Base-by-base conservation (phyloP, 2,888 invertebrate species). In the Leucophora obtusa region DNA sequence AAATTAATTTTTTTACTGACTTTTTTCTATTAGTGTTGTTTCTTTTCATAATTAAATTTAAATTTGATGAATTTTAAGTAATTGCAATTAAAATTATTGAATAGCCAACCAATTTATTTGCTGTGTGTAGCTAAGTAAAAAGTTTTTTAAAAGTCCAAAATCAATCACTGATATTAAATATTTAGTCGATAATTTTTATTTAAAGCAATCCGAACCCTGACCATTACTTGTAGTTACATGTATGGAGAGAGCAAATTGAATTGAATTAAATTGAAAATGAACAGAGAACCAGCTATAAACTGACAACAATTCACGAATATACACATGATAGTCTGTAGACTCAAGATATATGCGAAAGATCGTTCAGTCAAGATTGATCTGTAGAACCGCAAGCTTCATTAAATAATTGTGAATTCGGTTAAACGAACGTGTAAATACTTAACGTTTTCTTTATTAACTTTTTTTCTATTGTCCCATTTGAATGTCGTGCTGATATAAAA, bases 301-400 rank as follows among this genome's bases (percentile, higher is more conserved):
- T 63, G 47, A 69, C 15, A 15, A 24, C 33, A 72, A 54, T 79
- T 74, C 69, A 79, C 43, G 63, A 73, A 10, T 60, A 68, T 53
- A 33, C 62, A 65, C 58, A 65, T 68, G 78, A 54, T 60, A 14
- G 17, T 18, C 24, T n/a, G 21, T 60, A 60, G 69, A 65, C 28
- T 7, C 59, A 59, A 74, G 60, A 60, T 43, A 60, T 43, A 28
- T 28, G 51, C 33, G 50, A 58, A 62, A 62, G 72, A 72, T 72
- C 68, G 68, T 69, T 77, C 56, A 81, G 81, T 81, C 51, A 38
- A 58, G 56, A 78, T 63, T 47, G 73, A 77, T 70, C 73, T 51
- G 60, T 59, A 66, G 15, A 70, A 70, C 56, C 60, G 70, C 17
- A 6, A 74, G 56, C 77, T 71, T 62, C 15, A 51, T 60, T 47